Percentiles rank a stretch among this genome's conserved stretches.
phyloP scores from a whole-genome alignment of 92 coral and sea anemone genomes.

The Anthopleura xanthogrammica region DNA sequence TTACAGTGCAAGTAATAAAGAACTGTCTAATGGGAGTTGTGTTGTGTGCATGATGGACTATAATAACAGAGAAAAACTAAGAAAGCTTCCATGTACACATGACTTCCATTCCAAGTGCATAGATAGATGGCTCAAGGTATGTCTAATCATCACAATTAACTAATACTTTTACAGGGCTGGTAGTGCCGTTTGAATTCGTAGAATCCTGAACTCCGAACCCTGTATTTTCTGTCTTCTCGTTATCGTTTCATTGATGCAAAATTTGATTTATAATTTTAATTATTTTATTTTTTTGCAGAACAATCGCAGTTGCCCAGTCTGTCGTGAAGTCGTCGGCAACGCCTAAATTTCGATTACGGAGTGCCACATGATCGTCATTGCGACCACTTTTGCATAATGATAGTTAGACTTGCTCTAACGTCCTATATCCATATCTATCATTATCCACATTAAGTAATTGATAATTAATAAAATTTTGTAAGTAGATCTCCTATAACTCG shows the following conservation, averaged over 20 bases:
- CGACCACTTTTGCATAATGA: neutral
- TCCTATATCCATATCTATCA: neutral
- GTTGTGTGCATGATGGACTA: constrained; percentile 98
- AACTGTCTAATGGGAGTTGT: constrained; percentile 83
- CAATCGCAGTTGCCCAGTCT: constrained; percentile 29
- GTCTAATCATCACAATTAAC: neutral
- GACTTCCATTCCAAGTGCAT: constrained; percentile 97
- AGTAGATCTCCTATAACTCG: neutral
- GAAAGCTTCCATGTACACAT: constrained; percentile 89
- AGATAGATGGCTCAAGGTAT: constrained; percentile 54
- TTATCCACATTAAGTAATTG: neutral
- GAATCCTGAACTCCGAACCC: too few relatives aligned
- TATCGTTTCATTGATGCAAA: neutral
- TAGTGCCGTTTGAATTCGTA: too few relatives aligned
- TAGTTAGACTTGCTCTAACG: neutral
- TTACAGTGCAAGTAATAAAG: constrained; percentile 87
- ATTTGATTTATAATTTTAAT: neutral
- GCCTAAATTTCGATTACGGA: neutral
- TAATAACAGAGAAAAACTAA: constrained; percentile 82
- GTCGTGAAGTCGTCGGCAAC: constrained; percentile 28
- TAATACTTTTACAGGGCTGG: too few relatives aligned
- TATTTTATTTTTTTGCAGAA: neutral
- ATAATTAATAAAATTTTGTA: neutral
- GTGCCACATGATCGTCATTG: constrained; percentile 8
- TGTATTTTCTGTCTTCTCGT: neutral